phyloP scores from a whole-genome alignment of 2,113 vertebrate species.

The Ammospiza caudacuta region DNA sequence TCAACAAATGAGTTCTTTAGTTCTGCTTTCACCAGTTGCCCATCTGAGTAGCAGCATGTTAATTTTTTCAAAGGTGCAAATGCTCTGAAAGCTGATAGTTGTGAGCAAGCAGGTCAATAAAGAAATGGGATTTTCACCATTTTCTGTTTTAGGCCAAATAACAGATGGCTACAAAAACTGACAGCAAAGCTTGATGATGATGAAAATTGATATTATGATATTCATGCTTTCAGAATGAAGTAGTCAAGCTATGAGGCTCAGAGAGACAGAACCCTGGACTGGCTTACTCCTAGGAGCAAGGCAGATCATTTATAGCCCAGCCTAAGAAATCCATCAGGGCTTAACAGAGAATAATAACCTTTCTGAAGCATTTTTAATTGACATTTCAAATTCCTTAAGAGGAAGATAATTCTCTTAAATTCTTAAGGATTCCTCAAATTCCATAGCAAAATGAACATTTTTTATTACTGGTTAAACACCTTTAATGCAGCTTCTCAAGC shows the following conservation, averaged over 20 bases:
- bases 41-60: not conserved
- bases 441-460: not conserved
- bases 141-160: not conserved
- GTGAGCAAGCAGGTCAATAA: not conserved
- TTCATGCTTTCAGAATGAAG: not conserved
- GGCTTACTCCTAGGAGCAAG: not conserved
- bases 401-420: conserved; percentile 11
- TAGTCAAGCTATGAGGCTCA: not conserved
- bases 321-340: not conserved
- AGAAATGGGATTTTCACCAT: not conserved
- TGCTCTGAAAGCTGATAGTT: not conserved
- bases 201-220: not conserved
- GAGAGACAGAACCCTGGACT: not conserved
- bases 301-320: not conserved
- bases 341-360: not conserved
- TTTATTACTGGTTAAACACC: not conserved
- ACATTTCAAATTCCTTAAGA: conserved; percentile 1
- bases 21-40: not conserved
- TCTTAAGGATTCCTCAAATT: not conserved
- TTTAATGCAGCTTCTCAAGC: not conserved
- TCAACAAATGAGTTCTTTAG: not conserved
- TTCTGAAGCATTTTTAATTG: not conserved
- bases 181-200: not conserved
- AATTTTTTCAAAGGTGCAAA: not conserved
- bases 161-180: not conserved